These are phyloP conservation scores for Steromphala cineraria DNA, from an alignment of 2,888 invertebrate genomes.

Conservation along the genomic window DNA sequence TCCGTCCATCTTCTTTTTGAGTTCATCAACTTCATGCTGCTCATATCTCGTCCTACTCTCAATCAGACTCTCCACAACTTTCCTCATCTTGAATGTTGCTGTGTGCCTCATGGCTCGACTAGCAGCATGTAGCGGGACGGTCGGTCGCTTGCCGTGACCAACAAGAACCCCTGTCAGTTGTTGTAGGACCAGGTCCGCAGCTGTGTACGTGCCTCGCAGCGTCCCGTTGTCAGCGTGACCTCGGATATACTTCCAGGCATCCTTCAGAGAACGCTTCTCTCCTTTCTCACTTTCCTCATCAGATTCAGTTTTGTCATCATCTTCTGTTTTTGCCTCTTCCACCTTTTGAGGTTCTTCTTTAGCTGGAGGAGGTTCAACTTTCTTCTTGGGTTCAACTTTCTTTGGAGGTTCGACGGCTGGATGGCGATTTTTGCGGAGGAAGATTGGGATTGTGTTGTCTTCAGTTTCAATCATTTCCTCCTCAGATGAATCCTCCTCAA, in stretches of 20 bases:
- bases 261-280: slow-evolving; percentile 33
- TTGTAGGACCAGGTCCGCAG: slow-evolving; percentile 63
- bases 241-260: slow-evolving; percentile 60
- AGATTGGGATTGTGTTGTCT: not conserved
- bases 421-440: not conserved
- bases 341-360: not conserved
- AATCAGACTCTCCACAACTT: slow-evolving; percentile 66
- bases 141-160: slow-evolving; percentile 41
- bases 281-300: not conserved
- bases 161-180: slow-evolving; percentile 61
- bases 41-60: slow-evolving; percentile 60
- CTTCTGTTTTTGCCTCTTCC: not conserved
- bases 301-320: not conserved
- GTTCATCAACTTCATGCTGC: slow-evolving; percentile 61
- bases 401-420: not conserved
- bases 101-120: slow-evolving; percentile 68
- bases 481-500: slow-evolving; percentile 1
- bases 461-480: not conserved
- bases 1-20: slow-evolving; percentile 38
- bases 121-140: slow-evolving; percentile 58
- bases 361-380: not conserved
- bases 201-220: slow-evolving; percentile 44
- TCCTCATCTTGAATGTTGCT: slow-evolving; percentile 69
- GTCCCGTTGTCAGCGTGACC: slow-evolving; percentile 49
- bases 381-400: not conserved